phyloP scores from a whole-genome alignment of 1,140 invertebrate species.

The Pygmarrhopalites habei region DNA sequence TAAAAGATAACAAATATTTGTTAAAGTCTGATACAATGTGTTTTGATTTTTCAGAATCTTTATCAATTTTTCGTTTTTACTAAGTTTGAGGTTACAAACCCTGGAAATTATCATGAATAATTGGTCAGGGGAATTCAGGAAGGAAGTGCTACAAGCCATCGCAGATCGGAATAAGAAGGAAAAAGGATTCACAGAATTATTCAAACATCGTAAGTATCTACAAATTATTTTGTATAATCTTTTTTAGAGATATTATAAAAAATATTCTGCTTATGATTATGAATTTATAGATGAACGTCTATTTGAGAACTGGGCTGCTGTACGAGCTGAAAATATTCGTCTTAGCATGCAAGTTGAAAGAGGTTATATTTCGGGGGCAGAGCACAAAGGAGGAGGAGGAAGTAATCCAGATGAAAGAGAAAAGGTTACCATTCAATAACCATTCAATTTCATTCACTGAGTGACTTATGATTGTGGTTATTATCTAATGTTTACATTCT shows the following conservation, averaged over 20 bases:
- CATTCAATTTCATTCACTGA: too few species aligned
- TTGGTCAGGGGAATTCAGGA: conserved; percentile 27
- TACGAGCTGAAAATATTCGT: conserved; percentile 74
- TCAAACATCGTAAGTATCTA: conserved; percentile 38
- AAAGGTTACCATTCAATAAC: too few species aligned
- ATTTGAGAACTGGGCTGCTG: conserved; percentile 69
- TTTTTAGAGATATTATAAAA: not conserved
- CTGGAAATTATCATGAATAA: conserved; percentile 1
- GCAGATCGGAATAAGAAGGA: conserved; percentile 30
- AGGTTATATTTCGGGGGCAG: conserved; percentile 40
- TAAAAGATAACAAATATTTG: too few species aligned
- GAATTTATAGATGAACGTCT: conserved; percentile 69
- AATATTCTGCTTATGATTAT: too few species aligned
- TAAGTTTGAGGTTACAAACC: not conserved
- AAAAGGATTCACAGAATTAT: conserved; percentile 34
- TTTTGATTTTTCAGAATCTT: too few species aligned
- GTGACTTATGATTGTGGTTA: too few species aligned
- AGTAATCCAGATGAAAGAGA: conserved; percentile 41
- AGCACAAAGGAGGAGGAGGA: conserved; percentile 57
- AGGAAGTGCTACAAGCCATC: conserved; percentile 21
- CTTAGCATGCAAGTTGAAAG: conserved; percentile 70
- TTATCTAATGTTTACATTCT: too few species aligned
- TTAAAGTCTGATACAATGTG: too few species aligned
- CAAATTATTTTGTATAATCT: conserved; percentile 3
- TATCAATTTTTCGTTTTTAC: too few species aligned